Evolutionary conservation across 2,113 vertebrate species (phyloP).

Genomic region (Pygoscelis adeliae): DNA sequence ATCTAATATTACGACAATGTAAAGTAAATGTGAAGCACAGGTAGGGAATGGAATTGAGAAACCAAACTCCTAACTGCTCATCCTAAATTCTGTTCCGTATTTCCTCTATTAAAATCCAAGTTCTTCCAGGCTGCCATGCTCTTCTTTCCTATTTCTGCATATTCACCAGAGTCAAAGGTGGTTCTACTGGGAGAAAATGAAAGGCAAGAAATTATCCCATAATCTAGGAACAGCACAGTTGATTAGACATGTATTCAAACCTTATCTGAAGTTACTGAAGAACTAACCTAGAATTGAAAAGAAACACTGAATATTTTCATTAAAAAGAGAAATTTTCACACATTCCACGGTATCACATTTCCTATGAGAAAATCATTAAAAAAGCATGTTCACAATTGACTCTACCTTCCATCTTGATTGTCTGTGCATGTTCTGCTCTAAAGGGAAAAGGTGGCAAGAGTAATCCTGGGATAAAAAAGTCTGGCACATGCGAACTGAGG

Average conservation of each 20-base stretch:
- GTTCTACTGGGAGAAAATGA: background rate
- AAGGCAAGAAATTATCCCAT: background rate
- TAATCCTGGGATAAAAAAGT: background rate
- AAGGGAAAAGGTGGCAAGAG: background rate
- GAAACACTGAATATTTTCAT: background rate
- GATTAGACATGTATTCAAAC: background rate
- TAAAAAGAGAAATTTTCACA: background rate
- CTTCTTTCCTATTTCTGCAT: background rate
- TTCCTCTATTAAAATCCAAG: background rate
- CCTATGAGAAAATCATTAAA: background rate
- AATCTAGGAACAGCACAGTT: background rate
- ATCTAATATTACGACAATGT: background rate
- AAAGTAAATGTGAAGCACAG: background rate
- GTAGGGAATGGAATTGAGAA: background rate
- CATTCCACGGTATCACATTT: background rate
- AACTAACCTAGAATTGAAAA: background rate
- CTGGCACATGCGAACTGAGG: background rate
- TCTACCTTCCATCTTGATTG: background rate
- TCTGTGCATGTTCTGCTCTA: background rate
- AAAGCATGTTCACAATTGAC: background rate
- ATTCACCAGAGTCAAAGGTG: background rate
- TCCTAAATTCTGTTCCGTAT: background rate
- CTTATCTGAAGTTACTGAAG: background rate
- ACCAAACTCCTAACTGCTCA: background rate
- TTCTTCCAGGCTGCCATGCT: background rate